These are phyloP conservation scores for Cololabis saira DNA, from an alignment of 2,113 vertebrate species.

Conservation along the genomic window DNA sequence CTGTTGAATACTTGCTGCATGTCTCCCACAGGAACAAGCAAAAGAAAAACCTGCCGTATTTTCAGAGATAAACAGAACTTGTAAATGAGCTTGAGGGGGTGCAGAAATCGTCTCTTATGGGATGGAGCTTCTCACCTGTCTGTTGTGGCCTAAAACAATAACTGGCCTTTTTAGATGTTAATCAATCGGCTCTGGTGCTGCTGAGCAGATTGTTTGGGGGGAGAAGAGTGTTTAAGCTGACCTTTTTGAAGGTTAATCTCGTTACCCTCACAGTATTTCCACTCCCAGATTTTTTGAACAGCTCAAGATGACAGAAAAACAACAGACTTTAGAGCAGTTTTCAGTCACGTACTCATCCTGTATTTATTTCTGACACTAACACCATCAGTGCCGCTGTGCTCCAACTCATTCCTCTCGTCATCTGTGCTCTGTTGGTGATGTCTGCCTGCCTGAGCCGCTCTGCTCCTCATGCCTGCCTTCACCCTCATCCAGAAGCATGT, in stretches of 20 bases:
- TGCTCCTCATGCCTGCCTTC: conserved; percentile 81
- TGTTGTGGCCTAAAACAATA: neutral
- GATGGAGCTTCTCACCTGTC: neutral
- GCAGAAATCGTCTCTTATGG: too few relatives aligned
- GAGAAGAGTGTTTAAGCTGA: too few relatives aligned
- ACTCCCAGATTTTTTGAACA: too few relatives aligned
- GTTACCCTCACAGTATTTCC: too few relatives aligned
- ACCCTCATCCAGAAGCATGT: conserved; percentile 55
- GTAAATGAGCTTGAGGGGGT: too few relatives aligned
- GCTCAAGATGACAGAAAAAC: too few relatives aligned
- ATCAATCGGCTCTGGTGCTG: neutral
- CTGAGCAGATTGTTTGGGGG: too few relatives aligned
- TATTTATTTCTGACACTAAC: conserved; percentile 59
- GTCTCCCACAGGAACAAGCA: neutral
- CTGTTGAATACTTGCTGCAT: neutral
- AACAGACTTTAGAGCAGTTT: neutral
- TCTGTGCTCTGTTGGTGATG: conserved; percentile 69
- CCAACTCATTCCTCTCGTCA: conserved; percentile 35
- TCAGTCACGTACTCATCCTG: conserved; percentile 12
- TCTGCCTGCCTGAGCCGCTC: conserved; percentile 85
- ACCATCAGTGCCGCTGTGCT: conserved; percentile 15
- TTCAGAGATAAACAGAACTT: neutral
- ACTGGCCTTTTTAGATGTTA: neutral
- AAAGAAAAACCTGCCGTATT: too few relatives aligned
- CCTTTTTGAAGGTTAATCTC: too few relatives aligned